Evolutionary conservation across 2,797 vertebrate species (phyloP).

Genomic region (Sebastes iracundus): DNA sequence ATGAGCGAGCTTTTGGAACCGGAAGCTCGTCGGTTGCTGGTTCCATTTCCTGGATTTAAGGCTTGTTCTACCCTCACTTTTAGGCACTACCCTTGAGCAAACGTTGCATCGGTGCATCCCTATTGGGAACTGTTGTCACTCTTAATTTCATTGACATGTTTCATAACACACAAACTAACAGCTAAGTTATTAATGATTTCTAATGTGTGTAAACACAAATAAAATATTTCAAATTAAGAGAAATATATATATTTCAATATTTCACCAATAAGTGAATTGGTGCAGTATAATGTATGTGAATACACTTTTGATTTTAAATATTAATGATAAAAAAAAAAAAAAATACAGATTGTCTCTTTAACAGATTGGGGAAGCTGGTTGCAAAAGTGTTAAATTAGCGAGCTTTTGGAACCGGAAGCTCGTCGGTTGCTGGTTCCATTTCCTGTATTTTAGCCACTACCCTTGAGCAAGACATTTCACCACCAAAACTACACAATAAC

Average conservation of each 20-base stretch:
- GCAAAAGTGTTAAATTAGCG: not conserved
- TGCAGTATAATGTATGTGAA: not conserved
- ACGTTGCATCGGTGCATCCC: too few relatives aligned
- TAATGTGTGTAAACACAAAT: not conserved
- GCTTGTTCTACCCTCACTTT: too few relatives aligned
- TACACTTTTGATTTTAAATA: not conserved
- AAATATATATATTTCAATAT: accelerated
- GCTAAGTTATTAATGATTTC: not conserved
- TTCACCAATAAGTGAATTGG: too few relatives aligned
- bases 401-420: constrained; percentile 25
- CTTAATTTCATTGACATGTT: not conserved
- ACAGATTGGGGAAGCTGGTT: not conserved
- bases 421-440: not conserved
- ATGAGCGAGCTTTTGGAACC: not conserved
- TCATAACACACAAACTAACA: not conserved
- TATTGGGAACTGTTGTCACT: not conserved
- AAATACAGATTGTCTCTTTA: not conserved
- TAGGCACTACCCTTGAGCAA: constrained; percentile 4
- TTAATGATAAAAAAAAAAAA: not conserved
- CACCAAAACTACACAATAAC: not conserved
- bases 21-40: not conserved
- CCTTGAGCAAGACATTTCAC: constrained; percentile 8
- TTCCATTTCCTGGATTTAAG: not conserved
- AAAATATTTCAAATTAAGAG: not conserved
- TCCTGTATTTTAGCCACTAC: not conserved